phyloP scores from a whole-genome alignment of 2,113 vertebrate genomes.

The Tinamus guttatus region DNA sequence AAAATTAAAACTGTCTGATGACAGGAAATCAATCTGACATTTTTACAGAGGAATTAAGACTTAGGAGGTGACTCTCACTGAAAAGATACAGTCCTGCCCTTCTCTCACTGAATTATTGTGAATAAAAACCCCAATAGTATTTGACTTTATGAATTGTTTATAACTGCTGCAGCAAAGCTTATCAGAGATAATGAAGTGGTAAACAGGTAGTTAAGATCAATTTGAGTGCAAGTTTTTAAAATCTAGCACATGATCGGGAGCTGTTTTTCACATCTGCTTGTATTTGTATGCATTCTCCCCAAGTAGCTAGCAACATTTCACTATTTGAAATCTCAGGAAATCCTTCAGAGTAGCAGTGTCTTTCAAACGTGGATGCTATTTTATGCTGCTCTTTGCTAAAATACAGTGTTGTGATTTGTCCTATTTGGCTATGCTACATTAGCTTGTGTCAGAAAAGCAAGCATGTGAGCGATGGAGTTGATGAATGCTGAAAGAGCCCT shows the following conservation, averaged over 20 bases:
- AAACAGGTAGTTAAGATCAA: not conserved
- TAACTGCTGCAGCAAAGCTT: not conserved
- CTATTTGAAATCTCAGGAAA: not conserved
- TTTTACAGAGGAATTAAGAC: not conserved
- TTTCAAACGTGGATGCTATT: not conserved
- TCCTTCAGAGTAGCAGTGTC: not conserved
- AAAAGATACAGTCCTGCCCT: not conserved
- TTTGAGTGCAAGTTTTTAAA: not conserved
- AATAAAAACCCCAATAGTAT: not conserved
- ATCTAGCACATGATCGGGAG: fast-evolving
- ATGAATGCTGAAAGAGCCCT: not conserved
- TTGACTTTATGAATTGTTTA: not conserved
- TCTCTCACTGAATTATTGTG: not conserved
- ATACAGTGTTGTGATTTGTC: not conserved
- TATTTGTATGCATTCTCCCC: fast-evolving
- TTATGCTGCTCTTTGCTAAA: not conserved
- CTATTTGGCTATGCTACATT: not conserved
- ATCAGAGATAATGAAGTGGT: not conserved
- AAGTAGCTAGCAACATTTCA: not conserved
- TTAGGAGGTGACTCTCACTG: not conserved
- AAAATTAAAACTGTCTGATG: not conserved
- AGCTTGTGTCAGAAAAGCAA: not conserved
- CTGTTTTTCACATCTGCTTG: fast-evolving
- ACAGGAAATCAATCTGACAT: not conserved
- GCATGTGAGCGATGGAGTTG: not conserved